phyloP scores from a whole-genome alignment of 2,888 invertebrate species.

The Choristoneura rosaceana region DNA sequence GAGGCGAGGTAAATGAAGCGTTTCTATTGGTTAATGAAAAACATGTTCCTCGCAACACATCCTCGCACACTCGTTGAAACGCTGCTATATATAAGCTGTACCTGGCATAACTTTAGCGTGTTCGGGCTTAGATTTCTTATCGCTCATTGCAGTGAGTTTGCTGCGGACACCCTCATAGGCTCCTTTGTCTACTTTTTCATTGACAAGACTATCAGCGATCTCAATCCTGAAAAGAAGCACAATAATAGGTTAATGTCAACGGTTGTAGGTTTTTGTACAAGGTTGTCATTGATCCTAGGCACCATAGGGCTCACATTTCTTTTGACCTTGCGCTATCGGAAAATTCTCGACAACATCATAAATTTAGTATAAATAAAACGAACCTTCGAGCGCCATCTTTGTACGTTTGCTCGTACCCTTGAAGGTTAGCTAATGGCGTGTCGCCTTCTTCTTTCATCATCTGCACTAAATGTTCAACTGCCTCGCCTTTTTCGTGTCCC shows the following conservation, averaged over 20 bases:
- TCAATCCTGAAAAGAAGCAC: conserved; percentile 55
- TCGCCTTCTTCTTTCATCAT: conserved; percentile 66
- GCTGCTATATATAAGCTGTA: conserved; percentile 39
- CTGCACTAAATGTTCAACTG: conserved; percentile 31
- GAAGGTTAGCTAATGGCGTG: conserved; percentile 56
- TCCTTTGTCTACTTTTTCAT: conserved; percentile 61
- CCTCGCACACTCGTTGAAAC: too few species aligned
- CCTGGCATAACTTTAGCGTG: conserved; percentile 59
- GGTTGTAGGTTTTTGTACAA: too few species aligned
- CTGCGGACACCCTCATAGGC: conserved; percentile 57
- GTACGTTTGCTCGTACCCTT: conserved; percentile 67
- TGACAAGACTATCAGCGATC: conserved; percentile 53
- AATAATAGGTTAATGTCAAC: background rate
- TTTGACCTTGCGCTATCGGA: too few species aligned
- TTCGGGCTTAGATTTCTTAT: conserved; percentile 54
- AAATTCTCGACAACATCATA: too few species aligned
- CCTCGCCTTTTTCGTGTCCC: conserved; percentile 64
- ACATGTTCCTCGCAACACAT: too few species aligned
- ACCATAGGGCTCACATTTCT: too few species aligned
- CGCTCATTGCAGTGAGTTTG: conserved; percentile 58
- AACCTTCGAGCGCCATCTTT: conserved; percentile 65
- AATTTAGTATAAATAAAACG: background rate
- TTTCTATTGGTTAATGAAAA: too few species aligned
- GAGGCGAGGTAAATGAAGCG: too few species aligned
- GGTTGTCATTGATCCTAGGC: too few species aligned